Conservation (phyloP, 1,140 invertebrate genomes). For the Stenopsyche tienmushanensis region DNA sequence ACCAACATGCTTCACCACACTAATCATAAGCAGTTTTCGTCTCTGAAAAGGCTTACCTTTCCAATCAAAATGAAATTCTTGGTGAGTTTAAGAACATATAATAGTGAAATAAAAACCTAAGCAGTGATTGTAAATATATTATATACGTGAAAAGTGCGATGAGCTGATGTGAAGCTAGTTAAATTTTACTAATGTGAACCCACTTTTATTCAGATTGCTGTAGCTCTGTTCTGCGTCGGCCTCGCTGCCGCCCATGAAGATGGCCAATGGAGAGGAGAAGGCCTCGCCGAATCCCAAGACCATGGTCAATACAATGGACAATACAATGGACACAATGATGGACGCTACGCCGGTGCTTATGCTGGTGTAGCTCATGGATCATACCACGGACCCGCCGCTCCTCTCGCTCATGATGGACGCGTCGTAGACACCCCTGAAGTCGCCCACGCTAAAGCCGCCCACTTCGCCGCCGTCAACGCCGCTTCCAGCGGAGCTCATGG, state of each 20-base stretch:
- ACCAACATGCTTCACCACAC: background rate
- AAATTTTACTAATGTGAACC: background rate
- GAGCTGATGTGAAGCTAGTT: background rate
- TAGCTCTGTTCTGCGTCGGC: background rate
- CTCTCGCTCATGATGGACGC: slow-evolving; percentile 45
- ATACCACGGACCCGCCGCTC: too few relatives aligned
- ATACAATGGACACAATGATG: background rate
- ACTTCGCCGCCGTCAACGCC: slow-evolving; percentile 48
- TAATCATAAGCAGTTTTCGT: slow-evolving; percentile 10
- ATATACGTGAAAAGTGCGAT: too few relatives aligned
- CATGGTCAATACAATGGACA: background rate
- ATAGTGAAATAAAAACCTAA: too few relatives aligned
- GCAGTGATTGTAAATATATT: background rate
- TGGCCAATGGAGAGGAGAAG: slow-evolving; percentile 23
- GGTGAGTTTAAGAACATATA: too few relatives aligned
- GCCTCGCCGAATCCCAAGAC: slow-evolving; percentile 30
- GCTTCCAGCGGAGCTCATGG: slow-evolving; percentile 47
- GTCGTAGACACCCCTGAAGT: slow-evolving; percentile 54
- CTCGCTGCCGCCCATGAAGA: slow-evolving; percentile 20
- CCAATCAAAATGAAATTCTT: slow-evolving; percentile 11
- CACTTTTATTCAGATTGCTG: slow-evolving; percentile 1
- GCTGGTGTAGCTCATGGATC: too few relatives aligned
- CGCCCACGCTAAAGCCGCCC: slow-evolving; percentile 52
- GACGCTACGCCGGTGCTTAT: too few relatives aligned
- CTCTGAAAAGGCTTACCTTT: slow-evolving; percentile 3